Evolutionary conservation across 1,140 invertebrate species (phyloP).

Genomic region (Rhopalosiphum padi): DNA sequence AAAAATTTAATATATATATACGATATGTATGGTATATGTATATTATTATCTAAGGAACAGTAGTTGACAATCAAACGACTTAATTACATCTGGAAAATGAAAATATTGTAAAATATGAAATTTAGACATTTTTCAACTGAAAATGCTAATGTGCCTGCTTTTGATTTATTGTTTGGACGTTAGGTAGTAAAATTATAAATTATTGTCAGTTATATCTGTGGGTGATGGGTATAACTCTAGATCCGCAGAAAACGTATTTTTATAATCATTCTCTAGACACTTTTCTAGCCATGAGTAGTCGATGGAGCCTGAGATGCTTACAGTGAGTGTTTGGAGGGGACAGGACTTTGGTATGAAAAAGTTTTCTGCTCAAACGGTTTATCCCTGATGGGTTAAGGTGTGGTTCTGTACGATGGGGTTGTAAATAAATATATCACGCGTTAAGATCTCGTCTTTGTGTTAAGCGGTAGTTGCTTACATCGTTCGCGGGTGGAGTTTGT

Average conservation of each 20-base stretch:
- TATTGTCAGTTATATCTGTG: background rate
- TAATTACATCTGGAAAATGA: background rate
- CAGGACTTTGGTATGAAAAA: background rate
- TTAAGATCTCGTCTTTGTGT: constrained; percentile 34
- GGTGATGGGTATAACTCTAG: background rate
- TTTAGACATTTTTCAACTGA: background rate
- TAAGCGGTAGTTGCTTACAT: background rate
- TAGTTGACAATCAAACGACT: background rate
- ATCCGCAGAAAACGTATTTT: background rate
- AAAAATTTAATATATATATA: background rate
- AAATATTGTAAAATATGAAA: background rate
- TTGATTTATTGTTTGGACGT: background rate
- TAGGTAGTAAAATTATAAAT: background rate
- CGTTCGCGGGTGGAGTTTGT: background rate
- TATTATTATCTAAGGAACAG: background rate
- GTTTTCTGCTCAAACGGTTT: background rate
- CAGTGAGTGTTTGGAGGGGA: too few species aligned
- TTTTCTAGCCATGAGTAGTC: background rate
- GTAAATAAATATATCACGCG: background rate
- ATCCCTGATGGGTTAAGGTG: background rate
- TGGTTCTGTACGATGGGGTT: background rate
- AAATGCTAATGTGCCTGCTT: background rate
- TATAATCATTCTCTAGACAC: background rate
- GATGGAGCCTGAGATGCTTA: too few species aligned
- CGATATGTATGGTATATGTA: too few species aligned